phyloP scores from a whole-genome alignment of 2,797 vertebrate species.

The Manis pentadactyla region DNA sequence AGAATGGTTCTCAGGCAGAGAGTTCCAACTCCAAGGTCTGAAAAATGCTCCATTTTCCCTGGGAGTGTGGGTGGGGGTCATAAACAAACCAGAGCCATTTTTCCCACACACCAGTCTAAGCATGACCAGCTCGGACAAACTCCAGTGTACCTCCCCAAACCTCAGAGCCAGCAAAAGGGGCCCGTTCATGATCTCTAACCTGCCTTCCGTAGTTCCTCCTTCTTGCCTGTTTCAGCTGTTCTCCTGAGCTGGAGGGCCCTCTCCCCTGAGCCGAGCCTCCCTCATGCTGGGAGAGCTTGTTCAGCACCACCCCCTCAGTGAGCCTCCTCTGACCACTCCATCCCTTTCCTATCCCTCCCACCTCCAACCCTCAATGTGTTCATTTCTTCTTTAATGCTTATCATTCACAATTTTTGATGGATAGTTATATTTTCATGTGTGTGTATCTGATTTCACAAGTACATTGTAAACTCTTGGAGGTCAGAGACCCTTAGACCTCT shows the following conservation, averaged over 20 bases:
- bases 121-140: neutral
- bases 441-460: conserved; percentile 23
- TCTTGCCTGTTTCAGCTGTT: conserved; percentile 10
- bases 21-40: neutral
- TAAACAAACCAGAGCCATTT: neutral
- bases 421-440: conserved; percentile 38
- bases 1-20: neutral
- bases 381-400: conserved; percentile 48
- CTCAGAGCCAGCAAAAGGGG: conserved; percentile 15
- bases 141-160: neutral
- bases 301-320: neutral
- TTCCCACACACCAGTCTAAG: neutral
- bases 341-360: neutral
- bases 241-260: neutral
- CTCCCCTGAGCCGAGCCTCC: neutral
- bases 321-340: conserved; percentile 58
- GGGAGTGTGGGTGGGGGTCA: neutral
- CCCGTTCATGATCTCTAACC: neutral
- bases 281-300: conserved; percentile 25
- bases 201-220: neutral
- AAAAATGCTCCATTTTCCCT: conserved; percentile 25
- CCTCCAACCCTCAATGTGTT: neutral
- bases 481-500: neutral
- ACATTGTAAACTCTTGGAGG: conserved; percentile 51
- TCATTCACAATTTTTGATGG: conserved; percentile 57